Percentiles rank a stretch among this genome's conserved stretches.
These are phyloP conservation scores for Calliphora vicina DNA, from an alignment of 1,140 invertebrate species.

Conservation along the genomic window DNA sequence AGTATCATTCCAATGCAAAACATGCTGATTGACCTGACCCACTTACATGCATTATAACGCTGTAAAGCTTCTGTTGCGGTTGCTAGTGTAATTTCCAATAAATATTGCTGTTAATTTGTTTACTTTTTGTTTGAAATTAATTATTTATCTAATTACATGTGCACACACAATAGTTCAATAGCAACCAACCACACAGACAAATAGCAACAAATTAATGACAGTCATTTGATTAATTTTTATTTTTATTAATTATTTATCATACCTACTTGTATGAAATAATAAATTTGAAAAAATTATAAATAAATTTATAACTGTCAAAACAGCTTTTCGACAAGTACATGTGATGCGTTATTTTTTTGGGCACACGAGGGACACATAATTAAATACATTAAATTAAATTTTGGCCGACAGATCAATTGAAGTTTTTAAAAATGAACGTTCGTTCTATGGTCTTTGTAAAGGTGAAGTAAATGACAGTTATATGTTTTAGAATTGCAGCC, in stretches of 20 bases:
- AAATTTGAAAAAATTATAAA: background rate
- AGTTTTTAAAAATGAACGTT: no score
- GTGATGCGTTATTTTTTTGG: background rate
- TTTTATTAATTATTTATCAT: background rate
- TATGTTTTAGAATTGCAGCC: no score
- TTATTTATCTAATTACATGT: background rate
- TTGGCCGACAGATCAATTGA: no score
- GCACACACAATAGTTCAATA: background rate
- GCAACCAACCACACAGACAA: no score
- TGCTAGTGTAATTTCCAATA: background rate
- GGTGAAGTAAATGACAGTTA: no score
- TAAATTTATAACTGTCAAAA: slow-evolving; percentile 2
- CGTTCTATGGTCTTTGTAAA: no score
- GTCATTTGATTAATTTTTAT: background rate
- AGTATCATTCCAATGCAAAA: background rate
- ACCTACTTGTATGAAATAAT: background rate
- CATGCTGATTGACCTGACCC: background rate
- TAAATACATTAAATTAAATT: background rate
- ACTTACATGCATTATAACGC: background rate
- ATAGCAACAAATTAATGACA: background rate
- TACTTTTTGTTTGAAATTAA: background rate
- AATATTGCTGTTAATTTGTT: background rate
- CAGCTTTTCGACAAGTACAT: background rate
- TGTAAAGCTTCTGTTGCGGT: background rate
- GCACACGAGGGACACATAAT: background rate